A percentile compares a stretch with the other conserved stretches of the same genome.
Evolutionary conservation across 2,797 vertebrate genomes (phyloP).

Genomic region (Australoheros facetus): DNA sequence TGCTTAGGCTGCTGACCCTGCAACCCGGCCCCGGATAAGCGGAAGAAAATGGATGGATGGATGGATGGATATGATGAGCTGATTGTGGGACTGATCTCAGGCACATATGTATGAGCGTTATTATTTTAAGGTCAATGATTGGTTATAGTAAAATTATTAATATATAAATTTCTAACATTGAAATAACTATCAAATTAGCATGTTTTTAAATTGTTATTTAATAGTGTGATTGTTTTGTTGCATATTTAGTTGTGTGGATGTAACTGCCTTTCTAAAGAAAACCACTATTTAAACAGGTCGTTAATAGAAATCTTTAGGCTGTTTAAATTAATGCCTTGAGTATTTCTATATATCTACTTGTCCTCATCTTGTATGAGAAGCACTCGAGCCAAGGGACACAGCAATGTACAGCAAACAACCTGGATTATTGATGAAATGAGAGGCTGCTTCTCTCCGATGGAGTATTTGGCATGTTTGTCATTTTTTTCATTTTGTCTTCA

Average conservation of each 20-base stretch:
- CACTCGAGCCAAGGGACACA: not conserved
- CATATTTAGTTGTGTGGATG: not conserved
- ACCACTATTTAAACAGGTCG: not conserved
- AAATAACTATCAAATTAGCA: not conserved
- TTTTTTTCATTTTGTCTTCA: conserved; percentile 7
- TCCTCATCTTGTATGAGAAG: not conserved
- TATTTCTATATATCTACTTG: not conserved
- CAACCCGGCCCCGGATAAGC: too few relatives aligned
- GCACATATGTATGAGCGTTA: too few relatives aligned
- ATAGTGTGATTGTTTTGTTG: not conserved
- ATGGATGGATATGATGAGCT: too few relatives aligned
- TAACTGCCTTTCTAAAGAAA: not conserved
- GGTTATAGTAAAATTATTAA: not conserved
- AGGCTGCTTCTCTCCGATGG: not conserved
- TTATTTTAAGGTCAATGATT: not conserved
- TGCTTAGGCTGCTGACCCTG: too few relatives aligned
- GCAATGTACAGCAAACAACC: conserved; percentile 1
- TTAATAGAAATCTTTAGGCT: not conserved
- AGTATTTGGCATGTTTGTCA: conserved; percentile 12
- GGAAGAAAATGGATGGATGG: too few relatives aligned
- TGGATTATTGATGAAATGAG: not conserved
- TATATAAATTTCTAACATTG: not conserved
- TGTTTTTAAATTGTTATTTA: not conserved
- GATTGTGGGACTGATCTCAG: too few relatives aligned
- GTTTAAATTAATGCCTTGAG: not conserved